Evolutionary conservation across 2,888 invertebrate genomes (phyloP).

Genomic region (Beris morrisii): DNA sequence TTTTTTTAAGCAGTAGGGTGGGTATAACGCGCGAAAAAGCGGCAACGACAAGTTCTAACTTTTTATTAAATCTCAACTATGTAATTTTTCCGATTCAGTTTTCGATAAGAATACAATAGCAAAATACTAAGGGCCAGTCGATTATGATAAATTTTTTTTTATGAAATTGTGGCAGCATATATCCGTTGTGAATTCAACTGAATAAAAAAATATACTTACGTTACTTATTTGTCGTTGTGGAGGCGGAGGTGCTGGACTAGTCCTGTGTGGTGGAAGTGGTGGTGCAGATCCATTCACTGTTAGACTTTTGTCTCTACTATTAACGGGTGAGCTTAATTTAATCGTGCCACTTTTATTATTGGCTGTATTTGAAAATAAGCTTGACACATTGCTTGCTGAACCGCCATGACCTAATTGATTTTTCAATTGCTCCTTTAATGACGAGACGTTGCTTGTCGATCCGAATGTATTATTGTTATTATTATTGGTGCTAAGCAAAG

Average conservation of each 20-base stretch:
- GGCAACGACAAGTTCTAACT: too few relatives aligned
- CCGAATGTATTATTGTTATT: slow-evolving; percentile 34
- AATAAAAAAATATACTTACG: slow-evolving; percentile 46
- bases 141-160: too few relatives aligned
- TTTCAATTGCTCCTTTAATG: slow-evolving; percentile 53
- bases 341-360: slow-evolving; percentile 30
- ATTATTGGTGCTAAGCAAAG: slow-evolving; percentile 37
- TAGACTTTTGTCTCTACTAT: slow-evolving; percentile 16
- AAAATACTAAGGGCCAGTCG: too few relatives aligned
- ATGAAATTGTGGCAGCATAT: too few relatives aligned
- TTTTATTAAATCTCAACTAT: too few relatives aligned
- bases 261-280: slow-evolving; percentile 55
- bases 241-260: slow-evolving; percentile 55
- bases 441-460: slow-evolving; percentile 46
- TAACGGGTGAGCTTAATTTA: slow-evolving; percentile 25
- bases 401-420: slow-evolving; percentile 43
- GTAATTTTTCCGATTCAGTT: too few relatives aligned
- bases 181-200: too few relatives aligned
- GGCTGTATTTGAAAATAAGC: slow-evolving; percentile 40
- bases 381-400: slow-evolving; percentile 42
- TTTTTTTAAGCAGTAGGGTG: too few relatives aligned
- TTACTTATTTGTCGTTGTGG: slow-evolving; percentile 52
- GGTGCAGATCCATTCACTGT: slow-evolving; percentile 47
- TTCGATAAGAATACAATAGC: too few relatives aligned
- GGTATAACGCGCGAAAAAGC: too few relatives aligned